Percentiles rank a stretch among this genome's conserved stretches.
Conservation (phyloP, 2,888 invertebrate species). For the Machimus atricapillus region DNA sequence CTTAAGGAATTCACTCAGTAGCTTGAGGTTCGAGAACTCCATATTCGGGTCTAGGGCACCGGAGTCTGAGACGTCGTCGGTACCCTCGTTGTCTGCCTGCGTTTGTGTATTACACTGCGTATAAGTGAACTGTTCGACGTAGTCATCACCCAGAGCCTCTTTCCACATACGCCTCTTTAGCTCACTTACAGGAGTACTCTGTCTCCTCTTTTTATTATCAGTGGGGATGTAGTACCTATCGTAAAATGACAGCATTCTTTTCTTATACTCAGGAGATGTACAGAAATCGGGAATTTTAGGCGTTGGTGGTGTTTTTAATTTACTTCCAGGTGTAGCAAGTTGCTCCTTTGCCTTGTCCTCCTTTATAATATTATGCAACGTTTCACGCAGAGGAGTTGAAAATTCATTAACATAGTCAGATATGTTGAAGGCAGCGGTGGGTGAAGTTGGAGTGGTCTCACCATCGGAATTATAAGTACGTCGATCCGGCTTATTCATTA, state of each 20-base stretch:
- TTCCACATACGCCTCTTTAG: conserved; percentile 47
- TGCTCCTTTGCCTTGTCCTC: conserved; percentile 44
- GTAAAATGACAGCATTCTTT: conserved; percentile 48
- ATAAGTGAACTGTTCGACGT: conserved; percentile 37
- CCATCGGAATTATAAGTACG: background rate
- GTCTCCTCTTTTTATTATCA: background rate
- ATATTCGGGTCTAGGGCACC: background rate
- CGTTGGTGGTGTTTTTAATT: conserved; percentile 56
- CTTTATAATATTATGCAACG: conserved; percentile 43
- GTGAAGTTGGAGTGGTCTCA: conserved; percentile 7
- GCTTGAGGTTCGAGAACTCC: conserved; percentile 50
- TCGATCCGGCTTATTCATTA: conserved; percentile 52
- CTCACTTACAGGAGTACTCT: conserved; percentile 41
- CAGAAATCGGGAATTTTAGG: conserved; percentile 61
- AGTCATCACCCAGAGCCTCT: conserved; percentile 46
- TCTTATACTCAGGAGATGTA: conserved; percentile 58
- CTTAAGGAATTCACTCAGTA: conserved; percentile 58
- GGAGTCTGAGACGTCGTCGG: conserved; percentile 39
- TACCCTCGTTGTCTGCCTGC: background rate
- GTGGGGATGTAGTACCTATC: conserved; percentile 39
- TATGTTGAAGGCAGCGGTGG: background rate
- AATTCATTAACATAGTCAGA: conserved; percentile 43
- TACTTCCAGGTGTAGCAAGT: conserved; percentile 51
- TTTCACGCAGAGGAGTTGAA: conserved; percentile 42
- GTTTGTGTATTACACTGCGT: conserved; percentile 27